A percentile compares a stretch with the other conserved stretches of the same genome.
phyloP scores from a whole-genome alignment of 2,888 invertebrate genomes.

The Cerastoderma edule region DNA sequence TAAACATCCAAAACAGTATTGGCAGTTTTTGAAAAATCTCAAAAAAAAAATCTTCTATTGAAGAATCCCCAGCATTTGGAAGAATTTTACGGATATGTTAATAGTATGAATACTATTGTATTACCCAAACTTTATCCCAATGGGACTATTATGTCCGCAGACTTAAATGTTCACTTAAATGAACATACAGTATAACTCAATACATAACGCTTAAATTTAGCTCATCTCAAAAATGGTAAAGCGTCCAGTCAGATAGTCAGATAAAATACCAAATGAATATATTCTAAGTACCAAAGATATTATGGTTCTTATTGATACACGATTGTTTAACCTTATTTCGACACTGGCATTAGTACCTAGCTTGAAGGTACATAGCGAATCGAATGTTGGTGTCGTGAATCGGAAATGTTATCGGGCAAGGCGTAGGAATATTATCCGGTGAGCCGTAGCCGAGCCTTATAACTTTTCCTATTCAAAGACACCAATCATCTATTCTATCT shows the following conservation, averaged over 20 bases:
- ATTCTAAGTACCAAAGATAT: not conserved
- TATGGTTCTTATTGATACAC: not conserved
- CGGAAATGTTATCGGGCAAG: too few species aligned
- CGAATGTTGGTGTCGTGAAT: too few species aligned
- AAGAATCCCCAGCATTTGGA: not conserved
- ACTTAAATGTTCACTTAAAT: not conserved
- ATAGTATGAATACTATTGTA: not conserved
- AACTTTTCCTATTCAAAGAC: too few species aligned
- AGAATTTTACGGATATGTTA: not conserved
- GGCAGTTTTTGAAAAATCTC: not conserved
- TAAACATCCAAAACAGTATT: not conserved
- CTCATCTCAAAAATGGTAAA: not conserved
- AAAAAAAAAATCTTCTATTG: not conserved
- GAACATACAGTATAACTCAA: not conserved
- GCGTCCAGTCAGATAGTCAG: not conserved
- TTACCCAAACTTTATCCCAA: not conserved
- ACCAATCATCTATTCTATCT: too few species aligned
- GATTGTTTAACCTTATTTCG: not conserved
- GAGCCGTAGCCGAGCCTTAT: too few species aligned
- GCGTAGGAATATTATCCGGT: too few species aligned
- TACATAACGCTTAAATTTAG: not conserved
- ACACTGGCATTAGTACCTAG: not conserved
- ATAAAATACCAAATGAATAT: constrained; percentile 4
- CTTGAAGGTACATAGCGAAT: constrained; percentile 3
- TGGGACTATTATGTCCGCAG: not conserved